Percentiles rank a stretch among this genome's conserved stretches.
Conservation (phyloP, 1,140 invertebrate genomes). For the Prorops nasuta region DNA sequence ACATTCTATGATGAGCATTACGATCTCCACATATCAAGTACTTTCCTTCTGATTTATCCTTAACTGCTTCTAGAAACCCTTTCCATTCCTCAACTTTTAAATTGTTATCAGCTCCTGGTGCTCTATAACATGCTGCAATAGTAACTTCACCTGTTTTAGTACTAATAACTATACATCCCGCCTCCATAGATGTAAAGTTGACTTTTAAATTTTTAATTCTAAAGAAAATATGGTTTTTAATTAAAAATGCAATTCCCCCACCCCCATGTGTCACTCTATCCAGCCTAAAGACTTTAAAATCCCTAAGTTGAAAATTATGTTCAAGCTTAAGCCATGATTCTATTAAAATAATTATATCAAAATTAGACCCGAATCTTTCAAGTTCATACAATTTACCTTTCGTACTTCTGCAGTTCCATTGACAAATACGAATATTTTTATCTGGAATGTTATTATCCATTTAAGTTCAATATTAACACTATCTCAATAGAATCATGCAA, state of each 20-base stretch:
- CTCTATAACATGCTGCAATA: slow-evolving; percentile 13
- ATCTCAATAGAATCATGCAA: no score
- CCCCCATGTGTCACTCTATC: not conserved
- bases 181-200: not conserved
- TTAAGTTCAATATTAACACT: no score
- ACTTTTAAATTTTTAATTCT: not conserved
- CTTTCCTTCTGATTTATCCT: not conserved
- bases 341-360: no score
- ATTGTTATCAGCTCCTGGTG: slow-evolving; percentile 2
- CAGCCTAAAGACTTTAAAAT: no score
- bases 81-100: not conserved
- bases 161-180: slow-evolving; percentile 5
- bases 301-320: no score
- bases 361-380: no score
- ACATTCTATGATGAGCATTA: slow-evolving; percentile 17
- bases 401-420: no score
- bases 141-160: not conserved
- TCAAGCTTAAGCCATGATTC: no score
- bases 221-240: not conserved
- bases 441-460: no score
- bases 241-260: not conserved
- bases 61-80: not conserved
- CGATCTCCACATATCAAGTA: slow-evolving; percentile 19
- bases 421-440: no score
- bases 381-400: no score